Conservation (phyloP, 2,113 vertebrate species). For the Gasterosteus nipponicus region DNA sequence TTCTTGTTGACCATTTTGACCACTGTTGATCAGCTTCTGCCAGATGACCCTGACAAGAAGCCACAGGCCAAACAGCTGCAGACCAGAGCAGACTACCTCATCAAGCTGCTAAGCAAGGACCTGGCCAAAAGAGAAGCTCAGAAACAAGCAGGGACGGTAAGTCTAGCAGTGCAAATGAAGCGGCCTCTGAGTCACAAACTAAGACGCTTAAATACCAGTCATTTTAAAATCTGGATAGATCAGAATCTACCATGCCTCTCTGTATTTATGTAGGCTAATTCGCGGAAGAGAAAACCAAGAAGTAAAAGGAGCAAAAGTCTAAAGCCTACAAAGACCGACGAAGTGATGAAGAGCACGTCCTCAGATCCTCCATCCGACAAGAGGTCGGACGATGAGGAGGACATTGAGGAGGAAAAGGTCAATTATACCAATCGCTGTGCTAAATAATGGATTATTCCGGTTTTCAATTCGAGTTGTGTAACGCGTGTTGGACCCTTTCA, state of each 20-base stretch:
- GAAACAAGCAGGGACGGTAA: conserved; percentile 89
- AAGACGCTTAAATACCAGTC: background rate
- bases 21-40: conserved; percentile 87
- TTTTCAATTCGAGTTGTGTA: conserved; percentile 37
- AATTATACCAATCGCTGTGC: accelerated
- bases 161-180: conserved; percentile 37
- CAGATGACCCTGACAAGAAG: conserved; percentile 99
- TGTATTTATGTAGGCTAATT: conserved; percentile 84
- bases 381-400: conserved; percentile 90
- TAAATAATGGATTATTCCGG: background rate
- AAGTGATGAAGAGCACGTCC: conserved; percentile 90
- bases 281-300: conserved; percentile 90
- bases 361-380: conserved; percentile 91
- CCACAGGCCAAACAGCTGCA: conserved; percentile 98
- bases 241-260: background rate
- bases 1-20: background rate
- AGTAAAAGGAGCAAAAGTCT: conserved; percentile 90
- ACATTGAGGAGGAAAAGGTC: conserved; percentile 80
- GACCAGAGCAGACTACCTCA: conserved; percentile 99
- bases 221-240: background rate
- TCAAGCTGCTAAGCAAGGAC: conserved; percentile 97
- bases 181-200: background rate
- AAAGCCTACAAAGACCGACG: conserved; percentile 88
- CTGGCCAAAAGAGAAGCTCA: conserved; percentile 94
- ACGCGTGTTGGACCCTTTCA: conserved; percentile 41